These are phyloP conservation scores for Tympanuchus pallidicinctus DNA, from an alignment of 2,113 vertebrate species.

Conservation along the genomic window DNA sequence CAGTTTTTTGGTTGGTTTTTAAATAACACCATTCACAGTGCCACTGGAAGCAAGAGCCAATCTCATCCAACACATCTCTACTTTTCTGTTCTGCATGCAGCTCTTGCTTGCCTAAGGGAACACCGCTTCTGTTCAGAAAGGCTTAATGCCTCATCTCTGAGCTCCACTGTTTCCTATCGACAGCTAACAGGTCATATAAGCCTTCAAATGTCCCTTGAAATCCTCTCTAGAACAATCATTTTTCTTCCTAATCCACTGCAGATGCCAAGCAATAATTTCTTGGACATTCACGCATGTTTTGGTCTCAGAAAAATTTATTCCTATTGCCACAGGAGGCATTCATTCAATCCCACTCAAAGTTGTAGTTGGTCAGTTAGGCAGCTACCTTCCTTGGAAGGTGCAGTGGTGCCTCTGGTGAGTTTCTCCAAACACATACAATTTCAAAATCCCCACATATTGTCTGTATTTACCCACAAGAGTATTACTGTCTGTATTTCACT, in stretches of 20 bases:
- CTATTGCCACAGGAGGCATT: not conserved
- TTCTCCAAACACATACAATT: not conserved
- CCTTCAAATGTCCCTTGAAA: conserved; percentile 41
- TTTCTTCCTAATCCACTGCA: conserved; percentile 25
- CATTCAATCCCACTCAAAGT: not conserved
- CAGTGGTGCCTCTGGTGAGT: not conserved
- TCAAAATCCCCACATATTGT: not conserved
- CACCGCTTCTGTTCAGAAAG: not conserved
- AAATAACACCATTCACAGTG: not conserved
- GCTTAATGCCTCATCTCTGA: not conserved
- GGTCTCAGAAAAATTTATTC: not conserved
- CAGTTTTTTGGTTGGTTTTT: not conserved
- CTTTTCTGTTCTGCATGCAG: conserved; percentile 11
- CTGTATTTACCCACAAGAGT: not conserved
- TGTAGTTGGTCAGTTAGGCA: not conserved
- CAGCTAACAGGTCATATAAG: conserved; percentile 21
- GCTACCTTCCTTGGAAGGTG: not conserved
- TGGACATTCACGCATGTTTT: not conserved
- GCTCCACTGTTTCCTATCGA: conserved; percentile 22
- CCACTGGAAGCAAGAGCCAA: not conserved
- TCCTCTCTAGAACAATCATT: conserved; percentile 34
- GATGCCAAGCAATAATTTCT: conserved; percentile 30
- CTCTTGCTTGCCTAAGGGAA: conserved; percentile 2
- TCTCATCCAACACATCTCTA: not conserved
- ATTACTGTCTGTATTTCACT: not conserved